Conservation (phyloP, 2,888 invertebrate species). For the Lottia scabra region DNA sequence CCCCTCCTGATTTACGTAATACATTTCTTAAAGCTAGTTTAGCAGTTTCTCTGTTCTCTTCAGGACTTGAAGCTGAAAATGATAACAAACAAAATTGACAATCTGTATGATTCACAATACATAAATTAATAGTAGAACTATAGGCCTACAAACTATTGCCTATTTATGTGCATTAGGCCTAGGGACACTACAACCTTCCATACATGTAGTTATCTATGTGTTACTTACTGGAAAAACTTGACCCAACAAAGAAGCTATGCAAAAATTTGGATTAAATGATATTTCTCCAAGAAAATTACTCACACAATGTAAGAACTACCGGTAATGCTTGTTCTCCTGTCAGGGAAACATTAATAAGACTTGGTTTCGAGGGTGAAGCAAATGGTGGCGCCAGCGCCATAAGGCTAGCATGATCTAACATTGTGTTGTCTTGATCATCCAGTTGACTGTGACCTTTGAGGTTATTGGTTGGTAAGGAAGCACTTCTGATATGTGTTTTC, state of each 20-base stretch:
- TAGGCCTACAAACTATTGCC: no score
- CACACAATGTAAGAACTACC: background rate
- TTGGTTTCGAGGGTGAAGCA: constrained; percentile 49
- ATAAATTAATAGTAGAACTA: no score
- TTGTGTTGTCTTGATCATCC: constrained; percentile 8
- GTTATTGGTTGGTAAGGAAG: constrained; percentile 42
- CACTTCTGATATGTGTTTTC: constrained; percentile 33
- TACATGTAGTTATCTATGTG: no score
- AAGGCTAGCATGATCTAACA: constrained; percentile 31
- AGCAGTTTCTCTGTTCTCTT: constrained; percentile 42
- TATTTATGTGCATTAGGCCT: no score
- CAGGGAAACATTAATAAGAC: constrained; percentile 30
- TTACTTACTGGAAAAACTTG: no score
- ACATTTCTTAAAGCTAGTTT: constrained; percentile 50
- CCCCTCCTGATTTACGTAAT: constrained; percentile 47
- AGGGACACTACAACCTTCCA: no score
- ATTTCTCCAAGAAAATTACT: background rate
- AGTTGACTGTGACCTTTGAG: background rate
- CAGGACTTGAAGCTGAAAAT: constrained; percentile 47
- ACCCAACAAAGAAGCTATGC: no score
- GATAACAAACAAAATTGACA: background rate
- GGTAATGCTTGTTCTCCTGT: constrained; percentile 50
- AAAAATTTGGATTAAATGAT: no score
- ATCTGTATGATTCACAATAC: no score
- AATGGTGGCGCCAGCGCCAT: constrained; percentile 49